Conservation (phyloP, 2,888 invertebrate genomes). For the Tetramorium bicarinatum region DNA sequence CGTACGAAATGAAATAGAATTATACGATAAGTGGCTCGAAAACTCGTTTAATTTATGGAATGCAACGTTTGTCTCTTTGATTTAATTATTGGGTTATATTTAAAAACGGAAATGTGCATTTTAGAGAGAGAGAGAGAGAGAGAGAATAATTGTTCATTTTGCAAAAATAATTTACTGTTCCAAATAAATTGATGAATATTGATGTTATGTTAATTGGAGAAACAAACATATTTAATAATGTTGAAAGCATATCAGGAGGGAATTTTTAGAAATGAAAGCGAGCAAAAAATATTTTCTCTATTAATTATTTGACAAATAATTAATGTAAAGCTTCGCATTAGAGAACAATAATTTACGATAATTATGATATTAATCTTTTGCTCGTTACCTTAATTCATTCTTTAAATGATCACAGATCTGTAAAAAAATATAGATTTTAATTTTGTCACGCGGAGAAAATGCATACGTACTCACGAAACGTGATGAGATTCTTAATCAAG, state of each 20-base stretch:
- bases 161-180: constrained; percentile 13
- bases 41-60: constrained; percentile 9
- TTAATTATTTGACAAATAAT: not conserved
- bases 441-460: not conserved
- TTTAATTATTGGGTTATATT: not conserved
- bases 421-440: constrained; percentile 2
- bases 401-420: not conserved
- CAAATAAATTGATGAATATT: constrained; percentile 21
- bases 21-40: not conserved
- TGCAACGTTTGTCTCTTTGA: not conserved
- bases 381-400: not conserved
- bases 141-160: constrained; percentile 6
- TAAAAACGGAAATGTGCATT: not conserved
- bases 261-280: not conserved
- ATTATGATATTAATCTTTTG: not conserved
- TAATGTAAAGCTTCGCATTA: not conserved
- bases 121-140: too few relatives aligned
- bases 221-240: constrained; percentile 16
- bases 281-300: not conserved
- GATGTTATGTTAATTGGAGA: constrained; percentile 4
- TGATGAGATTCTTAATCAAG: constrained; percentile 19
- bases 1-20: not conserved
- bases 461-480: not conserved
- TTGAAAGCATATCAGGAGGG: not conserved
- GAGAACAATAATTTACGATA: not conserved